A percentile compares a stretch with the other conserved stretches of the same genome.
These are phyloP conservation scores for Equus przewalskii DNA, from an alignment of 2,113 vertebrate species.

Conservation along the genomic window DNA sequence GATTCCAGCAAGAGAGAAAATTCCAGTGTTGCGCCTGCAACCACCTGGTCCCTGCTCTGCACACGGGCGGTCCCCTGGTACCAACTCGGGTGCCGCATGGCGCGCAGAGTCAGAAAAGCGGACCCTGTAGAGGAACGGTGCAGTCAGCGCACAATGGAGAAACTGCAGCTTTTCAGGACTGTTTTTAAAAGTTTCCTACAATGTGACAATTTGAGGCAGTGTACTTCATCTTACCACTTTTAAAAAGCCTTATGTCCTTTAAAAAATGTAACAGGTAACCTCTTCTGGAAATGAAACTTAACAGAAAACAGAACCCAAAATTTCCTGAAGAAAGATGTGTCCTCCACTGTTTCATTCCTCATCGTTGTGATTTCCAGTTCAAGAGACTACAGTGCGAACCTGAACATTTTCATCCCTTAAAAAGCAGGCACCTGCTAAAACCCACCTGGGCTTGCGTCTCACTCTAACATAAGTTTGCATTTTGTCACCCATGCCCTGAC, in stretches of 20 bases:
- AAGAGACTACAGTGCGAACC: background rate
- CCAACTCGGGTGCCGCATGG: background rate
- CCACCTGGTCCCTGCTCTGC: background rate
- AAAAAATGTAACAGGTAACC: background rate
- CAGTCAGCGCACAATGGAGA: fast-evolving
- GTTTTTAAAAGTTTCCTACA: background rate
- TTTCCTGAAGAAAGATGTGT: background rate
- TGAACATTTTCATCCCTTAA: background rate
- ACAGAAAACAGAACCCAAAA: too few relatives aligned
- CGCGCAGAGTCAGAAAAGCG: background rate
- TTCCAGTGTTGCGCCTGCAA: background rate
- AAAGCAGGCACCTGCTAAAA: background rate
- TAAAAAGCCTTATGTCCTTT: background rate
- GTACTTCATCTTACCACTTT: background rate
- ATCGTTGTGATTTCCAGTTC: background rate
- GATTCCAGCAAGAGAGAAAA: background rate
- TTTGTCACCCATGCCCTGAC: background rate
- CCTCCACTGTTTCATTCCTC: background rate
- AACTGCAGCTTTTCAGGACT: background rate
- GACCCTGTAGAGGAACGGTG: background rate
- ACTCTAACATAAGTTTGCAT: background rate
- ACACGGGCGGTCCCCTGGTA: fast-evolving
- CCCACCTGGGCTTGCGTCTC: background rate
- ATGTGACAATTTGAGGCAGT: background rate
- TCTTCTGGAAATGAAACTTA: background rate